These are phyloP conservation scores for Homarus gammarus DNA, from an alignment of 2,888 invertebrate genomes.

Conservation along the genomic window DNA sequence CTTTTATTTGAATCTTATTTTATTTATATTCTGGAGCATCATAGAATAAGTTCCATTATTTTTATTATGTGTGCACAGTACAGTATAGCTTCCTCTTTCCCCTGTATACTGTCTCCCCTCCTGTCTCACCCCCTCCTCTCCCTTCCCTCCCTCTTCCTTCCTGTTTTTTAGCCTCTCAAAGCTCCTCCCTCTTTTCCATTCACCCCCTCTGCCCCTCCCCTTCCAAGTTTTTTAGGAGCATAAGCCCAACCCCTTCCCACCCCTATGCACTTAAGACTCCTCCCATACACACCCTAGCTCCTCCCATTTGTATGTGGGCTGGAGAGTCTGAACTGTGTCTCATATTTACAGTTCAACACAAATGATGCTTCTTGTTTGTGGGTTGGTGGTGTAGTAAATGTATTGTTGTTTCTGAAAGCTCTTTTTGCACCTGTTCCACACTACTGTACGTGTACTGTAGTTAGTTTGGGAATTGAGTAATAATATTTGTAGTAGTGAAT, in stretches of 20 bases:
- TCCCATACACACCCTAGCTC: conserved; percentile 29
- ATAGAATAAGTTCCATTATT: too few species aligned
- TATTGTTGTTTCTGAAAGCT: too few species aligned
- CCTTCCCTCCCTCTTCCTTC: conserved; percentile 15
- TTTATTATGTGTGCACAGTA: too few species aligned
- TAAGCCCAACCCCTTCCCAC: conserved; percentile 47
- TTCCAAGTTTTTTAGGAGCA: conserved; percentile 15
- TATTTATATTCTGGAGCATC: too few species aligned
- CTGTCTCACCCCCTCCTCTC: not conserved
- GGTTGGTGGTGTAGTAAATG: not conserved
- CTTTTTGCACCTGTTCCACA: too few species aligned
- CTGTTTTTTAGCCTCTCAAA: too few species aligned
- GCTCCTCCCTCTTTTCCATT: not conserved
- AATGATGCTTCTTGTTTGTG: not conserved
- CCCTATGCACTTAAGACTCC: conserved; percentile 31
- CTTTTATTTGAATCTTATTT: too few species aligned
- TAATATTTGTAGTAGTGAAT: too few species aligned
- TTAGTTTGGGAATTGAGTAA: too few species aligned
- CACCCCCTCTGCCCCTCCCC: conserved; percentile 6
- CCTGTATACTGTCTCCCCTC: not conserved
- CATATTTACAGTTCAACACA: not conserved
- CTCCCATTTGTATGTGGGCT: conserved; percentile 1
- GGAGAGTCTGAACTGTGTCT: not conserved
- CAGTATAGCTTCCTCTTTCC: not conserved
- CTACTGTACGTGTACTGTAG: too few species aligned